A percentile compares a stretch with the other conserved stretches of the same genome.
phyloP scores from a whole-genome alignment of 2,797 vertebrate genomes.

The Lagorchestes hirsutus region DNA sequence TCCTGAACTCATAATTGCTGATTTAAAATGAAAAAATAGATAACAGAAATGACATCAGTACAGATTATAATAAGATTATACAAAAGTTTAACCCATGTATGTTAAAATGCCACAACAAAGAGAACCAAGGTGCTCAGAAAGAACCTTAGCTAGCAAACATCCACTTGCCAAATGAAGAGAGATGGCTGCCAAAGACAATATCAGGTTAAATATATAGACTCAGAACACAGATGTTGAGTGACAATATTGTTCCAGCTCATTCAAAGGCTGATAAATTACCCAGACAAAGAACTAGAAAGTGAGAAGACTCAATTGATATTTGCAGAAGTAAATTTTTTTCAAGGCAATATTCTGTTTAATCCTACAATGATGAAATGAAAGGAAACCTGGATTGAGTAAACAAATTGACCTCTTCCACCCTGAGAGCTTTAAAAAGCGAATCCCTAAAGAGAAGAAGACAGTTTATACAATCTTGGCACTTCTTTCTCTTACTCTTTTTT shows the following conservation, averaged over 20 bases:
- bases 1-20: neutral
- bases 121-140: neutral
- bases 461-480: neutral
- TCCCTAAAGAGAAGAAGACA: neutral
- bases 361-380: neutral
- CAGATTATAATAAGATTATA: neutral
- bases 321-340: neutral
- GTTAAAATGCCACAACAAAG: neutral
- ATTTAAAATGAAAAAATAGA: neutral
- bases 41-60: neutral
- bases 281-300: neutral
- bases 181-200: neutral
- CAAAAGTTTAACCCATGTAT: neutral
- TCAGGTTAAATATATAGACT: neutral
- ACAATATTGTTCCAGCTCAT: neutral
- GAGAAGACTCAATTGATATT: neutral
- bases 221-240: neutral
- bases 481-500: neutral
- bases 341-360: neutral
- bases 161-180: neutral
- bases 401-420: neutral
- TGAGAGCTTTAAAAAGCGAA: neutral
- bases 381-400: neutral
- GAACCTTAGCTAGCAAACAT: neutral
- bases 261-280: neutral